phyloP scores from a whole-genome alignment of 2,797 vertebrate species.

The Cynodonichthys magdalenae region DNA sequence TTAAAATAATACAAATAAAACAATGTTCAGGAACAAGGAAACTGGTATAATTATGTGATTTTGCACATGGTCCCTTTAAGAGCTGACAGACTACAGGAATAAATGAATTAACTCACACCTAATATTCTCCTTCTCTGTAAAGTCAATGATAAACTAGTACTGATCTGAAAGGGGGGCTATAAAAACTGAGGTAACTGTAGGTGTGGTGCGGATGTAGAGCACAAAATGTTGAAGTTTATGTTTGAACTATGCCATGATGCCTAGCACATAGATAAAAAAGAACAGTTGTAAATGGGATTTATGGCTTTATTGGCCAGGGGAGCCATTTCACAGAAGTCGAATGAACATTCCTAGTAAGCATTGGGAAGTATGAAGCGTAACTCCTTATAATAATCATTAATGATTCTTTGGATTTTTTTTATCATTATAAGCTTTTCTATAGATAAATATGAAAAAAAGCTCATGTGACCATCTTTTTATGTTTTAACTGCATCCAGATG shows the following conservation, averaged over 20 bases:
- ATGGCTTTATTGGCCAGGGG: conserved; percentile 17
- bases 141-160: conserved; percentile 39
- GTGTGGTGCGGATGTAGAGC: conserved; percentile 16
- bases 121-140: conserved; percentile 1
- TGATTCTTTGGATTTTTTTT: not conserved
- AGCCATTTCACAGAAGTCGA: not conserved
- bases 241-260: conserved; percentile 5
- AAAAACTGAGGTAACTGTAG: not conserved
- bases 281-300: not conserved
- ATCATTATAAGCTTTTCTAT: not conserved
- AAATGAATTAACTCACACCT: not conserved
- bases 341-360: not conserved
- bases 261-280: not conserved
- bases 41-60: not conserved
- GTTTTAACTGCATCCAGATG: conserved; percentile 36
- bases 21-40: not conserved
- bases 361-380: not conserved
- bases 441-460: not conserved
- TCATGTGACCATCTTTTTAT: conserved; percentile 28
- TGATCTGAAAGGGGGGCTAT: conserved; percentile 4
- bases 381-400: not conserved
- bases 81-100: not conserved
- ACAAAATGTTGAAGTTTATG: conserved; percentile 6
- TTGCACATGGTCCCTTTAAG: not conserved
- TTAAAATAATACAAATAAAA: not conserved